Base-by-base conservation (phyloP, 2,113 vertebrate species). In the Siphamia tubifer region DNA sequence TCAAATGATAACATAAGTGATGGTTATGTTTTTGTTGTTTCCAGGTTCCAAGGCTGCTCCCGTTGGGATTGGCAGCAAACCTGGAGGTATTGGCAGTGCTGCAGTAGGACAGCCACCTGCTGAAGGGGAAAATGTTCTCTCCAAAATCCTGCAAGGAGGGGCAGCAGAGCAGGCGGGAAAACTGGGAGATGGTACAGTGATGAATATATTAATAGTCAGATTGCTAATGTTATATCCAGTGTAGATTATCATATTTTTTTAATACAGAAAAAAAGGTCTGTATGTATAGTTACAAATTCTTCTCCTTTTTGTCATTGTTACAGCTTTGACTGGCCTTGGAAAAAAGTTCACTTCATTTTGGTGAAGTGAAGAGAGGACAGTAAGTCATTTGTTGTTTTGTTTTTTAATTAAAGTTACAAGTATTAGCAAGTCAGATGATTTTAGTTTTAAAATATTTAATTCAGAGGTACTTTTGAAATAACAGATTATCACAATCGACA, bases 301-400 rank as follows among this genome's bases (percentile, higher is more conserved):
- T 20, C 56, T 66, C 52, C 27, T 86, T 8, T 54, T 64, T 74
- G 49, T 68, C 67, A 8, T 77, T 72, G 44, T 39, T 43, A 45
- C 70, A 97, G 98, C 96, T 72, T 93, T 99, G 81, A 96, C 96
- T 74, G 96, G 96, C 87, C 95, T 99, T 12, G 97, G 98, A 81
- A 98, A 98, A 93, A 99, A 98, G 92, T 98, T 99, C 92, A 98
- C 96, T 85, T 99, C 98, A 5, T 96, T 99, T 81, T 99, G 96
- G 96, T 99, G 95, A 98, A 91, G 87, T 66, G 81, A 90, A 69
- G 40, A 77, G 74, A 71, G 70, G 79, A 81, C 81, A 94, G 96
- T 98, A 80, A 95, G 94, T 92, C n/a, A 60, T 27, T 10, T 8
- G n/a, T n/a, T 39, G 0, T 51, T 2, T 39, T 48, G 9, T 20